Evolutionary conservation across 2,113 vertebrate species (phyloP).

Genomic region (Grammomys surdaster): DNA sequence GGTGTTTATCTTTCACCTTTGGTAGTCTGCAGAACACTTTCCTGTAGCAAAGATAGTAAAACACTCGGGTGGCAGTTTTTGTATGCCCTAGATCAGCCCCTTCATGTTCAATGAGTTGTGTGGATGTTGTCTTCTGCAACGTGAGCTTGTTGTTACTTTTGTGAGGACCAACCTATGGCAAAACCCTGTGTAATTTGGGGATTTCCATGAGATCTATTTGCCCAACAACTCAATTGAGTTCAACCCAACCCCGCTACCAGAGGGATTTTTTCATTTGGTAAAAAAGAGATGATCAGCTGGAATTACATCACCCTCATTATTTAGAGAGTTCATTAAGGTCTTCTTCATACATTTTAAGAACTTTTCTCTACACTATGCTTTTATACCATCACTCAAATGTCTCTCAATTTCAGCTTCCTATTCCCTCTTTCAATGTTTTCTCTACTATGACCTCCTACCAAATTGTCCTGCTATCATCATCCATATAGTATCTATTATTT

Average conservation of each 20-base stretch:
- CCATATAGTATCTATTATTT: neutral
- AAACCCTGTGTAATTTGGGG: neutral
- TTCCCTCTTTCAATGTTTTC: too few relatives aligned
- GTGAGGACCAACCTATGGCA: neutral
- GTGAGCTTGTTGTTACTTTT: neutral
- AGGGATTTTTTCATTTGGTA: neutral
- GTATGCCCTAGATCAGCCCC: neutral
- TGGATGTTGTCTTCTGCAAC: neutral
- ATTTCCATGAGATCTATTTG: neutral
- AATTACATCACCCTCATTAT: neutral
- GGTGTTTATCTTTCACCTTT: neutral
- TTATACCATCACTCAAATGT: neutral
- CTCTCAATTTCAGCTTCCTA: neutral
- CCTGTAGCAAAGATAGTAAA: neutral
- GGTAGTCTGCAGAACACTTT: neutral
- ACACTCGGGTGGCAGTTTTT: neutral
- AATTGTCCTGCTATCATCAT: neutral
- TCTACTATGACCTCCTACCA: neutral
- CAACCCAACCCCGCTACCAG: neutral
- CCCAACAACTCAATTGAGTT: neutral
- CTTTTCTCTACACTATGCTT: neutral
- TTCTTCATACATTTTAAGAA: neutral
- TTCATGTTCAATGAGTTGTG: neutral
- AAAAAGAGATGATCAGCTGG: neutral
- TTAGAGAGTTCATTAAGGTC: neutral